Percentiles rank a stretch among this genome's conserved stretches.
Evolutionary conservation across 2,888 invertebrate species (phyloP).

Genomic region (Drosophila anomalata): DNA sequence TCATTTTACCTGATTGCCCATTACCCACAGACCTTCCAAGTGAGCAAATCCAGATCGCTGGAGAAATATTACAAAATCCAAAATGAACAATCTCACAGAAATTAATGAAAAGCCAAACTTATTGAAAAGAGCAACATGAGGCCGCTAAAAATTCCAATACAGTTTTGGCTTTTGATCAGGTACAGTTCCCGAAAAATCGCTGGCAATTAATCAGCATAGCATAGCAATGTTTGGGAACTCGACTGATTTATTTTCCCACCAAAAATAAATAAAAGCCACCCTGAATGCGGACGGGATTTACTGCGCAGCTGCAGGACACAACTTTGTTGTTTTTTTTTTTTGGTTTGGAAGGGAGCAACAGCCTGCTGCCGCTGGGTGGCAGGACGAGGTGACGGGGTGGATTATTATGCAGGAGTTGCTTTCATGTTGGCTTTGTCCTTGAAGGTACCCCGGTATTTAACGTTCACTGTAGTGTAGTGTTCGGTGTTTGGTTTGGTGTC

Average conservation of each 20-base stretch:
- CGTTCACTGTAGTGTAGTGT: slow-evolving; percentile 2
- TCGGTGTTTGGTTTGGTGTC: slow-evolving; percentile 6
- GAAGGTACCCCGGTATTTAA: slow-evolving; percentile 52
- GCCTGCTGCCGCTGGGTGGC: slow-evolving; percentile 25
- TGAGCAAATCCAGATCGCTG: slow-evolving; percentile 41
- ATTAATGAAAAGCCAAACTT: slow-evolving; percentile 28
- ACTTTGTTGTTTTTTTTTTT: background rate
- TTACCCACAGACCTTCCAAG: slow-evolving; percentile 33
- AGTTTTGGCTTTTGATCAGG: slow-evolving; percentile 38
- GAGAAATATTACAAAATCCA: slow-evolving; percentile 23
- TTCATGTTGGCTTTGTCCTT: slow-evolving; percentile 58
- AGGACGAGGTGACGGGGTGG: slow-evolving; percentile 46
- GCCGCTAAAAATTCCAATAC: slow-evolving; percentile 56
- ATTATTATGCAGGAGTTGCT: slow-evolving; percentile 31
- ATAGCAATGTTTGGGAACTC: slow-evolving; percentile 28
- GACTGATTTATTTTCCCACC: slow-evolving; percentile 71
- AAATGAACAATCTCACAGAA: slow-evolving; percentile 64
- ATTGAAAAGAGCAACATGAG: slow-evolving; percentile 67
- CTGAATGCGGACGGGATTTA: slow-evolving; percentile 49
- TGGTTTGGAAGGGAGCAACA: slow-evolving; percentile 43
- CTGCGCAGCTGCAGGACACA: slow-evolving; percentile 73
- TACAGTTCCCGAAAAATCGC: slow-evolving; percentile 61
- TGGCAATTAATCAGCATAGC: slow-evolving; percentile 62
- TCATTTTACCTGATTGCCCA: slow-evolving; percentile 54
- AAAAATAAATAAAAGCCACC: slow-evolving; percentile 59